Evolutionary conservation across 2,888 invertebrate species (phyloP).

Genomic region (Brachylomia viminalis): DNA sequence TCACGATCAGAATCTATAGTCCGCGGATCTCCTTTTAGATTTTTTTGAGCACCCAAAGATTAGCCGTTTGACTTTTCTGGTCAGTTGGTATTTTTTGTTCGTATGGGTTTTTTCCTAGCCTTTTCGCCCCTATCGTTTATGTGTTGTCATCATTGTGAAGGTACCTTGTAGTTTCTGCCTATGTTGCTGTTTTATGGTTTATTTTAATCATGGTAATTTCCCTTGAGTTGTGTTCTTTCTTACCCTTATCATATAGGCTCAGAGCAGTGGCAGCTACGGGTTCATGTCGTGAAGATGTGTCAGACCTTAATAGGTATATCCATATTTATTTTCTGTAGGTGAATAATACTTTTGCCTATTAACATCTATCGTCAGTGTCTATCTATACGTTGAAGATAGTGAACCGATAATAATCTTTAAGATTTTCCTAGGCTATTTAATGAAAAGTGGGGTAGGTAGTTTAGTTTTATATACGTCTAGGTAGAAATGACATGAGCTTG

Average conservation of each 20-base stretch:
- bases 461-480: slow-evolving; percentile 2
- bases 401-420: neutral
- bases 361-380: neutral
- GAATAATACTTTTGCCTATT: neutral
- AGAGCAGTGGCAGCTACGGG: slow-evolving; percentile 3
- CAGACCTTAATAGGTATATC: neutral
- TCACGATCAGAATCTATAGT: slow-evolving; percentile 24
- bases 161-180: slow-evolving; percentile 17
- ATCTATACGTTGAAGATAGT: neutral
- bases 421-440: neutral
- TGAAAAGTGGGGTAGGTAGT: neutral
- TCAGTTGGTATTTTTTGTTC: neutral
- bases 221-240: slow-evolving; percentile 33
- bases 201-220: slow-evolving; percentile 50
- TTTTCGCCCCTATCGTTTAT: neutral
- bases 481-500: neutral
- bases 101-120: slow-evolving; percentile 11
- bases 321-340: neutral
- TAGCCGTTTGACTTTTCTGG: slow-evolving; percentile 8
- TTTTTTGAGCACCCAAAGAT: slow-evolving; percentile 33
- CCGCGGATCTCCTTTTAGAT: slow-evolving; percentile 41
- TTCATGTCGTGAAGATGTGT: slow-evolving; percentile 14
- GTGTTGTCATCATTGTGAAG: slow-evolving; percentile 9
- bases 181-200: slow-evolving; percentile 18
- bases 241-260: slow-evolving; percentile 46